Conservation (phyloP, 2,888 invertebrate genomes). For the Drosophila subquinaria region DNA sequence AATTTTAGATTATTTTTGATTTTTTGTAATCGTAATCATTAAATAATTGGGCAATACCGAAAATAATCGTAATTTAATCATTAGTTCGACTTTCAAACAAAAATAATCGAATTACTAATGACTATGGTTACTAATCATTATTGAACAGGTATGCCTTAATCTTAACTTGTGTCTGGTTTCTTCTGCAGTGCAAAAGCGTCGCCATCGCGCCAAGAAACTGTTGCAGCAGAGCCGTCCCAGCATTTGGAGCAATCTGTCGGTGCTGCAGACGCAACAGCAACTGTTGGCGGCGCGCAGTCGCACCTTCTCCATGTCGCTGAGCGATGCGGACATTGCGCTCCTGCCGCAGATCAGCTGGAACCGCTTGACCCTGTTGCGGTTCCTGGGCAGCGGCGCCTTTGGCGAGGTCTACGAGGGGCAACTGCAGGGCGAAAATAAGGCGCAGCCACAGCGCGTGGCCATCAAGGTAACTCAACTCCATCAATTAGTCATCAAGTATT, state of each 20-base stretch:
- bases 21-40: too few species aligned
- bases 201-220: slow-evolving; percentile 90
- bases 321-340: slow-evolving; percentile 91
- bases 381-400: slow-evolving; percentile 98
- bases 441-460: slow-evolving; percentile 92
- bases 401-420: slow-evolving; percentile 98
- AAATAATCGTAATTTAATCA: too few species aligned
- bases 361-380: slow-evolving; percentile 94
- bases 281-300: slow-evolving; percentile 88
- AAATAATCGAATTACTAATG: too few species aligned
- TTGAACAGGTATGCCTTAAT: too few species aligned
- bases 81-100: too few species aligned
- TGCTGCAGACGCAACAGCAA: slow-evolving; percentile 89
- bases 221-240: slow-evolving; percentile 87
- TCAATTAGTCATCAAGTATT: neutral
- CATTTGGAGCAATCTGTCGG: slow-evolving; percentile 93
- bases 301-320: slow-evolving; percentile 92
- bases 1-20: too few species aligned
- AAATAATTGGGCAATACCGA: too few species aligned
- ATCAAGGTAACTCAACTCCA: slow-evolving; percentile 89
- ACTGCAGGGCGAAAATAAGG: slow-evolving; percentile 91
- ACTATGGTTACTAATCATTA: too few species aligned
- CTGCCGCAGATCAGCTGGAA: slow-evolving; percentile 94
- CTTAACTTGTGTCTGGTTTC: neutral
- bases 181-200: slow-evolving; percentile 88